These are phyloP conservation scores for Lordiphosa collinella DNA, from an alignment of 1,140 invertebrate species.

Conservation along the genomic window DNA sequence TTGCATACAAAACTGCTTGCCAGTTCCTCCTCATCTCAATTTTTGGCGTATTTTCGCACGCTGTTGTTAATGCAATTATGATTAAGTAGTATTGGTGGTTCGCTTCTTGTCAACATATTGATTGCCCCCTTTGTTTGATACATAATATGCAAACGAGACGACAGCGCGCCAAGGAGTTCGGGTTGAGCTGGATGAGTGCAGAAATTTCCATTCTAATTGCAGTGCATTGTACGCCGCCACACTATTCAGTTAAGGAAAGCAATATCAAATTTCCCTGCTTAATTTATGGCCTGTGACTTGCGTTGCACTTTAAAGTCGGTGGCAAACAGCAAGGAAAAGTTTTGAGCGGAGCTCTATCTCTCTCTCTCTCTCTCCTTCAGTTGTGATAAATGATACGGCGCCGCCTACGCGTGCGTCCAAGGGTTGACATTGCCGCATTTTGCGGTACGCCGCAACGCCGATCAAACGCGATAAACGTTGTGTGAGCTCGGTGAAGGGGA, in stretches of 20 bases:
- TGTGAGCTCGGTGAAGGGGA: constrained; percentile 13
- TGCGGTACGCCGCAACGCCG: constrained; percentile 67
- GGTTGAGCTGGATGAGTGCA: constrained; percentile 4
- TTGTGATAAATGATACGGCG: constrained; percentile 70
- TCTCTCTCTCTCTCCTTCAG: neutral
- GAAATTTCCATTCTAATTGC: constrained; percentile 43
- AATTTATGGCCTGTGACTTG: constrained; percentile 57
- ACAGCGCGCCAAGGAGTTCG: neutral
- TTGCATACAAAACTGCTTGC: constrained; percentile 1
- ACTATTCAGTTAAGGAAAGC: constrained; percentile 4
- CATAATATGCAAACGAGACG: constrained; percentile 38
- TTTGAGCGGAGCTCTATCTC: neutral
- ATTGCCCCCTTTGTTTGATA: constrained; percentile 20
- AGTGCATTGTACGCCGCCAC: constrained; percentile 42
- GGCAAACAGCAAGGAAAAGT: constrained; percentile 5
- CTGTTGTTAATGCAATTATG: constrained; percentile 54
- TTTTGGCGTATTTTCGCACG: constrained; percentile 38
- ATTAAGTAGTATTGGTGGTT: constrained; percentile 51
- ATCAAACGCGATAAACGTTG: constrained; percentile 71
- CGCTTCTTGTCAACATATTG: constrained; percentile 64
- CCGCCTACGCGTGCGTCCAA: constrained; percentile 67
- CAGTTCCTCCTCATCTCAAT: neutral
- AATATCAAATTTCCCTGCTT: constrained; percentile 59
- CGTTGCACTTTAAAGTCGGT: constrained; percentile 50
- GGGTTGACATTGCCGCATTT: constrained; percentile 57